phyloP scores from a whole-genome alignment of 2,113 vertebrate species.

The Eptatretus burgeri region DNA sequence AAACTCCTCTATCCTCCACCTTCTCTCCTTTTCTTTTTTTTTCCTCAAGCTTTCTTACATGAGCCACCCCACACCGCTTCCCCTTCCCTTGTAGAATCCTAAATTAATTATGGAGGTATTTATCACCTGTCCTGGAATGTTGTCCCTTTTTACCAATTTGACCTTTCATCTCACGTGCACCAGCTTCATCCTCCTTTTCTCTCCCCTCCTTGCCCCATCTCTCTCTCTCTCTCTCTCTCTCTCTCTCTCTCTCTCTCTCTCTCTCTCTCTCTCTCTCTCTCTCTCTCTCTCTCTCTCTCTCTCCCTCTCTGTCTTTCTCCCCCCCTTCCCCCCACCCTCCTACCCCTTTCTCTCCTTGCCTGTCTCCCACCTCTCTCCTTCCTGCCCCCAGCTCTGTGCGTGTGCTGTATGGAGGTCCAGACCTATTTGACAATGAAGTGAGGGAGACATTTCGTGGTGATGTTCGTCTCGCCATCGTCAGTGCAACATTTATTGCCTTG shows the following conservation, averaged over 20 bases:
- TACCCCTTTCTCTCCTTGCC: not conserved
- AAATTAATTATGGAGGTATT: no score
- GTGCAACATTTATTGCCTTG: constrained; percentile 54
- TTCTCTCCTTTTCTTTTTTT: no score
- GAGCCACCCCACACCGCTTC: no score
- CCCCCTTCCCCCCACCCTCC: not conserved
- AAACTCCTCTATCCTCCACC: no score
- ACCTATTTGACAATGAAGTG: constrained; percentile 84
- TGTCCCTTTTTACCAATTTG: no score
- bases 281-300: not conserved
- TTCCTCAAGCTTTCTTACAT: no score
- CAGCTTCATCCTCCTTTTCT: constrained; percentile 1
- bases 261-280: not conserved
- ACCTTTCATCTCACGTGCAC: not conserved
- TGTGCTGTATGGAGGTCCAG: constrained; percentile 68
- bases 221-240: not conserved
- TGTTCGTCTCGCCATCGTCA: constrained; percentile 73
- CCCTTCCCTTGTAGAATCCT: no score
- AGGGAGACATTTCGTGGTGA: constrained; percentile 76
- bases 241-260: not conserved
- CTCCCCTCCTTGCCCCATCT: not conserved
- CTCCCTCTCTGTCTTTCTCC: not conserved
- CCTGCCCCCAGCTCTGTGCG: constrained; percentile 42
- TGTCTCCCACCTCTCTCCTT: constrained; percentile 2
- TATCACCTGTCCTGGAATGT: no score